A percentile compares a stretch with the other conserved stretches of the same genome.
Evolutionary conservation across 1,140 invertebrate species (phyloP).

Genomic region (Phymastichus coffea): DNA sequence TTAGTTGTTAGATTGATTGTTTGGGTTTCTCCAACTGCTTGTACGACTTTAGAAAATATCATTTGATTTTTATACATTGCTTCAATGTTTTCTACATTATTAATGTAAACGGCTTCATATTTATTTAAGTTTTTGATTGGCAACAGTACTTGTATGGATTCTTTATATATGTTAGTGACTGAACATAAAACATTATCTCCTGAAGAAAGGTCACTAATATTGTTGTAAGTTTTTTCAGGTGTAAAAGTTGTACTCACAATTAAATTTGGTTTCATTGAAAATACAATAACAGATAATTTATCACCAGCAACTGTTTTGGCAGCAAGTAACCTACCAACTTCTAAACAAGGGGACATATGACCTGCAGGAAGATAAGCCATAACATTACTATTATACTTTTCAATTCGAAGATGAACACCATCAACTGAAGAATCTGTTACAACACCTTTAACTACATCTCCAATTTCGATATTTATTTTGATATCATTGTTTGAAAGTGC

Average conservation of each 20-base stretch:
- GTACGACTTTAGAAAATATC: conserved; percentile 39
- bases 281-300: conserved; percentile 40
- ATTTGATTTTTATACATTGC: conserved; percentile 37
- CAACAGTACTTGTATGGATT: conserved; percentile 37
- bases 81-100: conserved; percentile 32
- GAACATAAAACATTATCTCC: conserved; percentile 44
- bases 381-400: conserved; percentile 7
- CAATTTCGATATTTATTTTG: conserved; percentile 32
- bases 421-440: conserved; percentile 39
- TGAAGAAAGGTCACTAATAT: conserved; percentile 34
- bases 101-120: conserved; percentile 31
- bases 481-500: conserved; percentile 32
- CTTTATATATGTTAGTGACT: conserved; percentile 31
- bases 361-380: conserved; percentile 45
- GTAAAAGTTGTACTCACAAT: conserved; percentile 41
- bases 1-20: conserved; percentile 32
- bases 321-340: conserved; percentile 39
- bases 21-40: conserved; percentile 31
- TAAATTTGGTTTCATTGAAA: conserved; percentile 39
- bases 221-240: conserved; percentile 15
- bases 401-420: conserved; percentile 38
- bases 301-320: conserved; percentile 37
- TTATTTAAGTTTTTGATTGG: conserved; percentile 36
- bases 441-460: conserved; percentile 41
- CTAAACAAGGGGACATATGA: conserved; percentile 44